Base-by-base conservation (phyloP, 2,797 vertebrate genomes). In the Corythornis leucogaster region DNA sequence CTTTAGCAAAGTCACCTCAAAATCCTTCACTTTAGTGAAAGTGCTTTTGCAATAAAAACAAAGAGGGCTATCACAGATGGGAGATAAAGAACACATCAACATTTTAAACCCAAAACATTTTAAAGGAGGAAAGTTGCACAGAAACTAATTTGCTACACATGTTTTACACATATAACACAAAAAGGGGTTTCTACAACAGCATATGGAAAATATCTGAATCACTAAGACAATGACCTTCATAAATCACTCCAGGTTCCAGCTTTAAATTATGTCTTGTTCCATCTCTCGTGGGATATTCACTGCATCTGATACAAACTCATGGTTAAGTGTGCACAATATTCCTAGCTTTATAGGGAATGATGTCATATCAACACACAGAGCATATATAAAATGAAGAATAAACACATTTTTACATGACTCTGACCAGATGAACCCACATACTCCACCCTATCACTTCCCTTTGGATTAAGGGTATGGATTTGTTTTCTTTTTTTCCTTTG, bases 161-260 rank as follows among this genome's bases (percentile, higher is more conserved):
- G 97, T 98, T 98, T 97, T 96, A 96, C 93, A 93, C 94, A 97
- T 96, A 96, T 33, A 94, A 93, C 87, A 96, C 95, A 96, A 97
- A 96, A 97, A 85, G 42, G 70, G 91, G 75, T 93, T 98, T 97
- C 96, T 97, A 93, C 75, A 46, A 94, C 89, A 82, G 96, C 98
- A 98, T 98, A 97, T 98, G 98, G 98, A 98, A 98, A 97, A 91
- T 97, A 98, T 98, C 97, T 98, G 96, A 97, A 97, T 93, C 95
- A 93, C 93, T 96, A 97, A 97, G 97, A 98, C 97, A 97, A 97
- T 97, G 96, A 97, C 96, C 95, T 97, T 97, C 97, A 98, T 98
- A 98, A 98, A 98, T 98, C 98, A 98, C 96, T 98, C 93, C 93
- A 94, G 93, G 92, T 96, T 97, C 96, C 94, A 96, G 76, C 92